Evolutionary conservation across 2,113 vertebrate genomes (phyloP), one percentile per base, ranked within the genome.

Genomic region (Calypte anna): DNA sequence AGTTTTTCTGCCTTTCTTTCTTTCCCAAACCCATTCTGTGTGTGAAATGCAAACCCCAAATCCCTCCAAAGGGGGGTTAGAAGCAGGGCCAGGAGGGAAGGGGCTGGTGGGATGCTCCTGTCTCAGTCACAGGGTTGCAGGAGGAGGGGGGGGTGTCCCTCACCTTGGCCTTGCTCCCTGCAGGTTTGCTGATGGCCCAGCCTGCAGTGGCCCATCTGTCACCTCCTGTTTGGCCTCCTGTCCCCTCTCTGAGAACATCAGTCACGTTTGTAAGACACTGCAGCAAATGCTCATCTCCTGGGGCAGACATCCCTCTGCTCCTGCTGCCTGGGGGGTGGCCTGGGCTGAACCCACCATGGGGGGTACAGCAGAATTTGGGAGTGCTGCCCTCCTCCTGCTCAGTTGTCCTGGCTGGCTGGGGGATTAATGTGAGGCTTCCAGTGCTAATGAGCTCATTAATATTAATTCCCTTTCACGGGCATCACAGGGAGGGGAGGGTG

Each of bases 41-140:
- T 11, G 38, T 77, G 70, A 46, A 85, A 48, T 7, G 24, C 55
- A 83, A 67, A n/a, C 4, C 17, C 14, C 10, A 44, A 12, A 33
- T 27, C n/a, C 55, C 46, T 83, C 18, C 38, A 5, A 3, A 0
- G 0, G 62, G 0, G 62, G 24, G 59, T 66, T 80, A 5, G 9
- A 10, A 70, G 55, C 79, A 74, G 63, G 2, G 2, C 48, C 0
- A 6, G 86, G 64, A 58, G 48, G n/a, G 43, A 78, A 63, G 38
- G 36, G 44, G 14, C 62, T 53, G 81, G 48, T 6, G 27, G 46
- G 54, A 6, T 58, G 73, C 54, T 93, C 67, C 73, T 67, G 58
- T 38, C 68, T 62, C 50, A 59, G 8, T 46, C 20, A 1, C 25
- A 11, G 57, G 20, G n/a, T 48, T 2, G 0, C 53, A 57, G 77